Conservation (phyloP, 2,888 invertebrate species). For the Cataglyphis cursor region DNA sequence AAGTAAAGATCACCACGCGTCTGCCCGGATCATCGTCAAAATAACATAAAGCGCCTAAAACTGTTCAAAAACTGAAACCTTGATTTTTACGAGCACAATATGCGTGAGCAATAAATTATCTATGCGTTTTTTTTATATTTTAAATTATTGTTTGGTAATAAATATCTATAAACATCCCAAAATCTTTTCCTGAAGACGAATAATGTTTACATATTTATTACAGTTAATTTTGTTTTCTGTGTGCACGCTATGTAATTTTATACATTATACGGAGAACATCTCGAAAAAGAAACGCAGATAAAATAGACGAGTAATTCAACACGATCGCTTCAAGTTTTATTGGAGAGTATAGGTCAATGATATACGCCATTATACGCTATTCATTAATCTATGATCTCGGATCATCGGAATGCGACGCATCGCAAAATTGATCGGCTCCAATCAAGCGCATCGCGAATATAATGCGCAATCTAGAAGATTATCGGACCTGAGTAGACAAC, state of each 20-base stretch:
- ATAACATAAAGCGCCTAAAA: conserved; percentile 46
- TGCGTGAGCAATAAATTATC: conserved; percentile 34
- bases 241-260: not conserved
- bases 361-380: not conserved
- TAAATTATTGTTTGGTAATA: not conserved
- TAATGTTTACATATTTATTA: conserved; percentile 31
- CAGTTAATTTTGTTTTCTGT: not conserved
- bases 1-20: conserved; percentile 51
- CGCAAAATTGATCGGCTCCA: not conserved
- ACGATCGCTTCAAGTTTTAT: conserved; percentile 21
- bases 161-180: conserved; percentile 22
- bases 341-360: not conserved
- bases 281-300: not conserved
- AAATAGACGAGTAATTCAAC: not conserved
- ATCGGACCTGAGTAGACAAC: not conserved
- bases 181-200: not conserved
- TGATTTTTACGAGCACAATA: conserved; percentile 55
- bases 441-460: not conserved
- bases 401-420: not conserved
- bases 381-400: conserved; percentile 1
- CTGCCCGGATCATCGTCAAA: conserved; percentile 47
- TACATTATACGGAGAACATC: not conserved
- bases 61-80: conserved; percentile 5
- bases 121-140: conserved; percentile 46
- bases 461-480: not conserved